phyloP scores from a whole-genome alignment of 2,113 vertebrate genomes.

The Saguinus midas region DNA sequence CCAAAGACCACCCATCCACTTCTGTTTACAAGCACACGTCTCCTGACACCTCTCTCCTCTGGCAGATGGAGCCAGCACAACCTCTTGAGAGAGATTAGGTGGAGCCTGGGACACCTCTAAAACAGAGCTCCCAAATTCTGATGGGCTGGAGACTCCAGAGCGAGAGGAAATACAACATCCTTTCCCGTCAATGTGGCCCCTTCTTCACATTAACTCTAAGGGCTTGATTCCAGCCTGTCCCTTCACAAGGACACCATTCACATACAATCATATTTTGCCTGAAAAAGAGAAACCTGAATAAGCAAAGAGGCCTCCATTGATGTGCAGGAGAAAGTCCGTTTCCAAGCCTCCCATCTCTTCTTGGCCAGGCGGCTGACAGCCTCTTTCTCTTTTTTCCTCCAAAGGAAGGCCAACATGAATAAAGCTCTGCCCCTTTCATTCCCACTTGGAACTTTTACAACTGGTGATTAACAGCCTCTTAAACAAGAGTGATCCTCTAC shows the following conservation, averaged over 20 bases:
- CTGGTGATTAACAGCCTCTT: slow-evolving; percentile 62
- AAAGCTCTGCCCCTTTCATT: not conserved
- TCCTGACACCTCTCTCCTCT: not conserved
- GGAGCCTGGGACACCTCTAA: not conserved
- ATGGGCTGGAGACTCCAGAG: not conserved
- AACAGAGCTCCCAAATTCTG: not conserved
- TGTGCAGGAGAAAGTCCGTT: not conserved
- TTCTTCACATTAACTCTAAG: not conserved
- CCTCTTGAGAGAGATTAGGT: not conserved
- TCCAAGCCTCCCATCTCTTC: not conserved
- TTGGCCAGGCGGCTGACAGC: slow-evolving; percentile 3
- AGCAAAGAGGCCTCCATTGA: not conserved
- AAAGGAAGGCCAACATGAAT: slow-evolving; percentile 9
- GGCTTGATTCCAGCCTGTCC: not conserved
- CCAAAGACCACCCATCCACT: not conserved
- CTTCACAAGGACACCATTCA: not conserved
- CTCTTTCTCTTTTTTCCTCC: not conserved
- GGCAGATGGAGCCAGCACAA: not conserved
- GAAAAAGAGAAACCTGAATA: not conserved
- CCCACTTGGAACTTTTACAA: slow-evolving; percentile 30
- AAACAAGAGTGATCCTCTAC: slow-evolving; percentile 34
- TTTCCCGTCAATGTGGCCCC: not conserved
- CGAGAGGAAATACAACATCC: not conserved
- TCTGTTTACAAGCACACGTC: not conserved
- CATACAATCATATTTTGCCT: not conserved